Evolutionary conservation across 2,888 invertebrate species (phyloP), one percentile per base, ranked within the genome.

Genomic region (Ellobium chinense): DNA sequence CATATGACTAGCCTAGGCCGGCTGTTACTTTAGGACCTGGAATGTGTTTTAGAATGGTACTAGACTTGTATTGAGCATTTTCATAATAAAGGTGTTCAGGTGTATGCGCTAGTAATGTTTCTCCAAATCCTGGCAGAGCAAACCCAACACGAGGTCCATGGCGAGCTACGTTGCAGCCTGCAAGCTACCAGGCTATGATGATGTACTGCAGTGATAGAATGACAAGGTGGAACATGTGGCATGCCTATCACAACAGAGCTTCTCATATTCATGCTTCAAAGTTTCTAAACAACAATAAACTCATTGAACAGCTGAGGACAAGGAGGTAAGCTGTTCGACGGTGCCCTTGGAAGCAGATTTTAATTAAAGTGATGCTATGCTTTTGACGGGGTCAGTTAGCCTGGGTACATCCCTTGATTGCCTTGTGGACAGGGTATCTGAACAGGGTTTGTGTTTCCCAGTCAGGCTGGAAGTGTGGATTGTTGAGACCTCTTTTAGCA

Each of bases 171-270:
- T 93, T 97, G n/a, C 95, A 96, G 76, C 95, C 96, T 0, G 94
- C 95, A 84, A 94, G 97, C 68, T 95, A 95, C 86, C 94, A 95
- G 80, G 95, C 95, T 4, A 97, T 98, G 91, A 94, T 98, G 93
- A 96, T 97, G 92, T 95, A 97, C 92, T 98, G 98, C 91, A 96
- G 97, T 0, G 95, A 96, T 90, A 94, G 96, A 82, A 94, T 94
- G 56, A 92, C 96, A 60, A 94, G 98, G 46, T 97, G 96, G 96
- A 97, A 97, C 90, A 93, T 96, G 0, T 98, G 98, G 97, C 95
- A 96, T 83, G 97, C 97, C 0, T 94, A 95, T 90, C 95, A 95
- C 0, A 94, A 95, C 77, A 94, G 96, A 85, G 96, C 96, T 58
- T 96, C 97, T 5, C 66, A 86, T 14, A 94, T 89, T 93, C 94